A percentile compares a stretch with the other conserved stretches of the same genome.
Conservation (phyloP, 2,888 invertebrate species). For the Liodrosophila aerea region DNA sequence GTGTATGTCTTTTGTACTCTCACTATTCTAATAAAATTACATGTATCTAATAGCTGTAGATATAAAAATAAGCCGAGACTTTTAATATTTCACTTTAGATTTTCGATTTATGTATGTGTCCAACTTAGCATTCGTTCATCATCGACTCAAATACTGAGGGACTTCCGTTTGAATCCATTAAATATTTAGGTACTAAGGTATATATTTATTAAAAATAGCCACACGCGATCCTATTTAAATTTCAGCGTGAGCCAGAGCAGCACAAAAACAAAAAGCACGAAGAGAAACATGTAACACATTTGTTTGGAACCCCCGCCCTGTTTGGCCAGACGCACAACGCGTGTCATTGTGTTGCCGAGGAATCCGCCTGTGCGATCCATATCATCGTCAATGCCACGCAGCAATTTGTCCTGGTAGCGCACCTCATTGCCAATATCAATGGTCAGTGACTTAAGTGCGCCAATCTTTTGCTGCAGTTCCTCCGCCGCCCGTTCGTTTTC, state of each 20-base stretch:
- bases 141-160: too few species aligned
- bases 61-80: background rate
- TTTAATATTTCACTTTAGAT: too few species aligned
- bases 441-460: constrained; percentile 93
- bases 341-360: constrained; percentile 91
- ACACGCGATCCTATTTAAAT: constrained; percentile 83
- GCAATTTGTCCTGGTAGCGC: constrained; percentile 92
- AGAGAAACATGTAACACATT: constrained; percentile 92
- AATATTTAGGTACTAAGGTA: too few species aligned
- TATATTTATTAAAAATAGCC: constrained; percentile 21
- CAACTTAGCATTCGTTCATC: too few species aligned
- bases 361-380: constrained; percentile 94
- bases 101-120: too few species aligned
- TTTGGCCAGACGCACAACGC: constrained; percentile 90
- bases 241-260: constrained; percentile 90
- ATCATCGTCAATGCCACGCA: constrained; percentile 94
- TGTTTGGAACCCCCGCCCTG: constrained; percentile 91
- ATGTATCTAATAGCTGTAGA: background rate
- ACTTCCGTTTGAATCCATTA: too few species aligned
- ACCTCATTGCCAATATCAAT: constrained; percentile 96
- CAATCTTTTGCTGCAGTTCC: constrained; percentile 94
- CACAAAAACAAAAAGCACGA: constrained; percentile 93
- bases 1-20: constrained; percentile 44
- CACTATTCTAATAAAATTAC: constrained; percentile 20
- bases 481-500: constrained; percentile 95